Evolutionary conservation across 2,797 vertebrate species (phyloP).

Genomic region (Sitta carolinensis): DNA sequence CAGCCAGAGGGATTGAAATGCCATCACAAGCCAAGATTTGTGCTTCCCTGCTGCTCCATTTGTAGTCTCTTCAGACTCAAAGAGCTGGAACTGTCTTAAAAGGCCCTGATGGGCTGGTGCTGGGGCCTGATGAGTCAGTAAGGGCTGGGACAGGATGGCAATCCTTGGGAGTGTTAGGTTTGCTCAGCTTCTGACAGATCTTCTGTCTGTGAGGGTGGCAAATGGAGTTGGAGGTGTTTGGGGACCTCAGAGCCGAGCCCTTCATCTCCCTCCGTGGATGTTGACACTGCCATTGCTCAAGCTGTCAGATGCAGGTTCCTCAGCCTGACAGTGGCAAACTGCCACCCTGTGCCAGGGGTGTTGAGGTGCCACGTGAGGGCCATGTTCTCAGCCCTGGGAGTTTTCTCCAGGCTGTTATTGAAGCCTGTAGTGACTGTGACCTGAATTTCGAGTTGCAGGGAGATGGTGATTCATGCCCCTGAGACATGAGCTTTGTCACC

Average conservation of each 20-base stretch:
- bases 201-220: background rate
- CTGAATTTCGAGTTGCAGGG: background rate
- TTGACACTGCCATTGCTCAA: background rate
- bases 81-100: background rate
- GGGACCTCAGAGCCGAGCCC: background rate
- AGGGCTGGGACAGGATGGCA: background rate
- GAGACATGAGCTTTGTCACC: background rate
- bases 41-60: background rate
- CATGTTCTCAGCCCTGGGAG: background rate
- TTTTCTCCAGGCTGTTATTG: background rate
- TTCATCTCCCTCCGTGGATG: fast-evolving
- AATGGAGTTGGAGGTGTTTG: background rate
- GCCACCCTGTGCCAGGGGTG: background rate
- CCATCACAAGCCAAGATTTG: background rate
- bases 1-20: background rate
- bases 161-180: background rate
- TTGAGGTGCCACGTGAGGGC: background rate
- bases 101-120: background rate
- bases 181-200: background rate
- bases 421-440: background rate
- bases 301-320: background rate
- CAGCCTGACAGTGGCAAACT: background rate
- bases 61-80: background rate
- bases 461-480: background rate
- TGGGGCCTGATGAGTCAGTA: fast-evolving